These are phyloP conservation scores for Pachypanchax playfairii DNA, from an alignment of 2,113 vertebrate species.

Conservation along the genomic window DNA sequence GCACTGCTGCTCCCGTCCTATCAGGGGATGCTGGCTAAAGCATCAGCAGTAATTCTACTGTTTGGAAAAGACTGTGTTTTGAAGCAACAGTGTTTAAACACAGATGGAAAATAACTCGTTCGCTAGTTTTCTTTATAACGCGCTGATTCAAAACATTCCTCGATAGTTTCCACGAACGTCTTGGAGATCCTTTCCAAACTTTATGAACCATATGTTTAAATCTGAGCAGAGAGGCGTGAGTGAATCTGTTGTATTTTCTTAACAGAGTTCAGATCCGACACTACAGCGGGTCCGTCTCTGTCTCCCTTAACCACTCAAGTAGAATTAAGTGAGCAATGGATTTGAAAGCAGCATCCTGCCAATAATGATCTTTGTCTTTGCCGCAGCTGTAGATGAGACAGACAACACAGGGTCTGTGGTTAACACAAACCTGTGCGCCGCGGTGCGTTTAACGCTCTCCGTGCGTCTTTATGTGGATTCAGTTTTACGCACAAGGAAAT, in stretches of 20 bases:
- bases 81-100: not conserved
- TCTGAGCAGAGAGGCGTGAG: not conserved
- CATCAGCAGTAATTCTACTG: too few relatives aligned
- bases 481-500: constrained; percentile 31
- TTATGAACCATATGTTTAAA: too few relatives aligned
- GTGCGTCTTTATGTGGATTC: not conserved
- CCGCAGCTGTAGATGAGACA: not conserved
- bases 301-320: not conserved
- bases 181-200: not conserved
- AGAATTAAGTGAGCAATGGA: not conserved
- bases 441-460: not conserved
- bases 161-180: not conserved
- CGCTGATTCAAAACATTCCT: not conserved
- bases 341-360: not conserved
- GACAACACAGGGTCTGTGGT: not conserved
- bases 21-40: not conserved
- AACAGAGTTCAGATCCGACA: not conserved
- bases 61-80: not conserved
- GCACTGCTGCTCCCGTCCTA: not conserved
- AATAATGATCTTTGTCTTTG: not conserved
- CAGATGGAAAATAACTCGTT: too few relatives aligned
- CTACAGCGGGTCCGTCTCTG: not conserved
- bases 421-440: too few relatives aligned
- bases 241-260: too few relatives aligned
- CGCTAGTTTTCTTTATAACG: not conserved